These are phyloP conservation scores for Eulemur macaco DNA, from an alignment of 2,113 vertebrate genomes.

Conservation along the genomic window DNA sequence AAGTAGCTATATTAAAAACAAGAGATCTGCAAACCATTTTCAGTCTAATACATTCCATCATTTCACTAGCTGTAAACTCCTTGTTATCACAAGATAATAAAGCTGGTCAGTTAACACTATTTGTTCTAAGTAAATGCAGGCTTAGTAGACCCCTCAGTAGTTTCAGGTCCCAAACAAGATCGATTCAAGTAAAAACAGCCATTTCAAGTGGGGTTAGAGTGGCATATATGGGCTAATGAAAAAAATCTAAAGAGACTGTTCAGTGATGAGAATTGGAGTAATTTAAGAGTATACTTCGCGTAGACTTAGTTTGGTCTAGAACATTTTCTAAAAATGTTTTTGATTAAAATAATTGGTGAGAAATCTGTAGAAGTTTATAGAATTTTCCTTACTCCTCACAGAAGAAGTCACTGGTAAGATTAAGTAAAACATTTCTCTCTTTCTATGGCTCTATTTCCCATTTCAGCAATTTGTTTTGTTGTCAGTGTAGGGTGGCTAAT, in stretches of 20 bases:
- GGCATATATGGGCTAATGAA: not conserved
- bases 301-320: not conserved
- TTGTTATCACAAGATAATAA: constrained; percentile 78
- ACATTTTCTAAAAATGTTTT: constrained; percentile 33
- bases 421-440: constrained; percentile 20
- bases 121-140: constrained; percentile 66
- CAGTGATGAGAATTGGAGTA: constrained; percentile 10
- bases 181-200: constrained; percentile 47
- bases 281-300: constrained; percentile 36
- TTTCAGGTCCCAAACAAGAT: constrained; percentile 33
- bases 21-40: constrained; percentile 73
- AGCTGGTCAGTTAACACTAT: constrained; percentile 79
- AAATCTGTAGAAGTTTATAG: not conserved
- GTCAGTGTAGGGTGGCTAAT: constrained; percentile 18
- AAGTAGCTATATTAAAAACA: constrained; percentile 72
- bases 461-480: not conserved
- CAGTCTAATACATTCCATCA: constrained; percentile 78
- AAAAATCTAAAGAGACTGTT: constrained; percentile 22
- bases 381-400: constrained; percentile 12
- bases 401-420: not conserved
- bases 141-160: constrained; percentile 66
- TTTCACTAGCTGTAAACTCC: constrained; percentile 84
- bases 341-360: constrained; percentile 45
- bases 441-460: not conserved
- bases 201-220: constrained; percentile 46